A percentile compares a stretch with the other conserved stretches of the same genome.
These are phyloP conservation scores for Labeo calbasu DNA, from an alignment of 2,797 vertebrate genomes.

Conservation along the genomic window DNA sequence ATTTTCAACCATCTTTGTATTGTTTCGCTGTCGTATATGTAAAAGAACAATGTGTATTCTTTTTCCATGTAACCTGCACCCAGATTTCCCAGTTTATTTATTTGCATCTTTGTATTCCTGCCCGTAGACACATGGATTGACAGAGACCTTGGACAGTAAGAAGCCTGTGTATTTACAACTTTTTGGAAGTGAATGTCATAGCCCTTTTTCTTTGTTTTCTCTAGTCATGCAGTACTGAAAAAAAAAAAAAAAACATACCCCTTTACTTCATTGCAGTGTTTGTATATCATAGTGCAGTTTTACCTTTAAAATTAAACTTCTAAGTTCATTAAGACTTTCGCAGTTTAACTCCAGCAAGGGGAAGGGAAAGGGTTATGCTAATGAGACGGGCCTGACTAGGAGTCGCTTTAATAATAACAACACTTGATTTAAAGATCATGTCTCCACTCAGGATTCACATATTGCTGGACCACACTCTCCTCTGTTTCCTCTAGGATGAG, in stretches of 20 bases:
- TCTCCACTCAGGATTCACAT: constrained; percentile 58
- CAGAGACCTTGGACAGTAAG: background rate
- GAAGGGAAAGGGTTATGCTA: background rate
- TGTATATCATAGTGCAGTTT: background rate
- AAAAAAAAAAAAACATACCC: background rate
- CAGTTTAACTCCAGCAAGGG: background rate
- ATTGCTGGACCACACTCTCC: constrained; percentile 58
- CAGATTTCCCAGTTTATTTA: background rate
- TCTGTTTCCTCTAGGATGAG: constrained; percentile 52
- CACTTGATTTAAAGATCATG: constrained; percentile 55
- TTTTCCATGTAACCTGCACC: background rate
- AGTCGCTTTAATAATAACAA: background rate
- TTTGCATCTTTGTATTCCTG: background rate
- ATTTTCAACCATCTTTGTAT: background rate
- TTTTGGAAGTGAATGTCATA: background rate
- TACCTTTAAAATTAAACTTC: background rate
- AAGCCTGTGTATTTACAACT: too few species aligned
- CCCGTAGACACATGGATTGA: background rate
- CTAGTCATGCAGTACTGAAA: background rate
- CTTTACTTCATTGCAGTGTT: background rate
- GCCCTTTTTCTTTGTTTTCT: background rate
- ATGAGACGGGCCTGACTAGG: background rate
- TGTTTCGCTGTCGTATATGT: background rate
- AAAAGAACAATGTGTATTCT: background rate
- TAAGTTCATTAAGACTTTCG: background rate